Base-by-base conservation (phyloP, 2,888 invertebrate species). In the Aphidius colemani region DNA sequence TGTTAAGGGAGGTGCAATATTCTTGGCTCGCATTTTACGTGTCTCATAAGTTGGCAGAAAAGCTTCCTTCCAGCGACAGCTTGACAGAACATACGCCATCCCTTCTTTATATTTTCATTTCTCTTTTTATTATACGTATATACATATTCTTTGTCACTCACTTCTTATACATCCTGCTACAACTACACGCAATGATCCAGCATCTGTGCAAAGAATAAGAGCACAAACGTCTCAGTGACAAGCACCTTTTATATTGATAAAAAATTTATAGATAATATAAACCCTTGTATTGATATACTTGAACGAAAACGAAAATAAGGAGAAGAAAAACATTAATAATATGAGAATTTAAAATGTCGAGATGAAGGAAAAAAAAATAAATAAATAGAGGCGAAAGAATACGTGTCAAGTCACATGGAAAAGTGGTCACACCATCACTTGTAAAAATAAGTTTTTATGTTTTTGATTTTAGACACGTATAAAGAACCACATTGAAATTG, bases 21-120 rank as follows among this genome's bases (percentile, higher is more conserved):
- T 77, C 78, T 72, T 73, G 74, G 75, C 75, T 78, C 72, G 75
- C 74, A 78, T 78, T 79, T 77, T 77, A 78, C 77, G 75, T 79
- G 80, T 80, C 78, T 77, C 75, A 78, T 80, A 77, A 80, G 78
- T 80, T 80, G 80, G 78, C 79, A 79, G 80, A 70, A 75, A 71
- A 72, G 74, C 72, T 78, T 72, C 73, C 74, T 75, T 77, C 77
- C 75, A 79, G 79, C 80, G 80, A 78, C 80, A 80, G 80, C 79
- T 79, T 80, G 80, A 80, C 80, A 78, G 80, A 78, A 79, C 78
- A 79, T 80, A 79, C 75, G 73, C 74, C 70, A 67, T 72, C 71
- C 70, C 44, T 30, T n/a, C 57, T 57, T 61, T 51, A 48, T 45
- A 41, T 18, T 43, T 30, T 41, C 57, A 45, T 45, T 30, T 30